Percentiles rank a stretch among this genome's conserved stretches.
Evolutionary conservation across 2,797 vertebrate genomes (phyloP).

Genomic region (Acanthurus tractus): DNA sequence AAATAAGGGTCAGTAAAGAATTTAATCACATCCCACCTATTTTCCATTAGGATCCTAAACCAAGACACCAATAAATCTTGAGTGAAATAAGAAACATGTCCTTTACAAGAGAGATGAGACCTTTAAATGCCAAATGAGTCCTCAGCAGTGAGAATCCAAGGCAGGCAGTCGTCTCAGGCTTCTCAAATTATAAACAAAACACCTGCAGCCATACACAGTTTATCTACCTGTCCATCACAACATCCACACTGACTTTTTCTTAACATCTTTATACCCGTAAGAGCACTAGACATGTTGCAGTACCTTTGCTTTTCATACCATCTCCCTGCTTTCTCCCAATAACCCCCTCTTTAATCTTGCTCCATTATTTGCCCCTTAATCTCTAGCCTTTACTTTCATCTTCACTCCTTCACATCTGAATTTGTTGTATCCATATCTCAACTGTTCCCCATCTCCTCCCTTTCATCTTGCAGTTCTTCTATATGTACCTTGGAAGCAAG

Average conservation of each 20-base stretch:
- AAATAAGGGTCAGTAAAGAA: neutral
- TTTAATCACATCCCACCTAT: conserved; percentile 16
- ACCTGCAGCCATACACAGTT: conserved; percentile 39
- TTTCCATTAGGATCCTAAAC: neutral
- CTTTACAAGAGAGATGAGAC: too few species aligned
- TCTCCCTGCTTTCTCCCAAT: conserved; percentile 1
- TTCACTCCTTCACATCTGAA: conserved; percentile 36
- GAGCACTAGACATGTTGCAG: conserved; percentile 10
- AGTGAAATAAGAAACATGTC: neutral
- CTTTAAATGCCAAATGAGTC: conserved; percentile 28
- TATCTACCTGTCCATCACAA: conserved; percentile 29
- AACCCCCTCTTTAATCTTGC: conserved; percentile 44
- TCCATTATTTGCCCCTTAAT: neutral
- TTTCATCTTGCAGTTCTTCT: conserved; percentile 45
- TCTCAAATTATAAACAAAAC: conserved; percentile 54
- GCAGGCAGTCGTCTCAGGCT: conserved; percentile 45
- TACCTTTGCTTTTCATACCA: neutral
- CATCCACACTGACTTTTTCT: neutral
- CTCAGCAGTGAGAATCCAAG: conserved; percentile 25
- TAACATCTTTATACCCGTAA: conserved; percentile 1
- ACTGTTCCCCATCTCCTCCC: conserved; percentile 1
- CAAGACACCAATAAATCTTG: neutral
- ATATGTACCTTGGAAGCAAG: conserved; percentile 93
- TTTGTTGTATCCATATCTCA: conserved; percentile 15
- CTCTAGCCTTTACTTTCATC: conserved; percentile 58